These are phyloP conservation scores for Dromococcyx pavoninus DNA, from an alignment of 2,797 vertebrate species.

Conservation along the genomic window DNA sequence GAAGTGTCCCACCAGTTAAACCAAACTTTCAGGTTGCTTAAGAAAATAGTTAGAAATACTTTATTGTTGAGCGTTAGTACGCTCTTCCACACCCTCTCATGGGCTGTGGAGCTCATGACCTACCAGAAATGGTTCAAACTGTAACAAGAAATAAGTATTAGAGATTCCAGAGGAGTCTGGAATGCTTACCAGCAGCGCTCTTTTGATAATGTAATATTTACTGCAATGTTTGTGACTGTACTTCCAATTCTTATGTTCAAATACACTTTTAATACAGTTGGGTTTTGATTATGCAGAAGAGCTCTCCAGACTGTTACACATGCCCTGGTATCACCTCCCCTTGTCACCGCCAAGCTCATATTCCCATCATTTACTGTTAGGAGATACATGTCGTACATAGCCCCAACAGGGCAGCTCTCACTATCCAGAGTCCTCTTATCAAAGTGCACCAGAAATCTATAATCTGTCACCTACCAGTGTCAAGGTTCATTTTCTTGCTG, in stretches of 20 bases:
- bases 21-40: not conserved
- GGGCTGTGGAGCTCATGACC: constrained; percentile 81
- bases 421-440: not conserved
- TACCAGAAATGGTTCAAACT: constrained; percentile 81
- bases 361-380: not conserved
- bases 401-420: not conserved
- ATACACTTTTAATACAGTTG: not conserved
- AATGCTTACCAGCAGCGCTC: not conserved
- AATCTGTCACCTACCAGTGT: too few relatives aligned
- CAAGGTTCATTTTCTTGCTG: rapidly evolving
- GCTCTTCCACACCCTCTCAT: constrained; percentile 81
- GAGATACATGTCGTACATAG: not conserved
- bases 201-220: not conserved
- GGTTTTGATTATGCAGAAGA: not conserved
- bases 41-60: constrained; percentile 71
- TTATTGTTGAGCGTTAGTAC: constrained; percentile 84
- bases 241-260: not conserved
- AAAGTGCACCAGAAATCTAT: rapidly evolving
- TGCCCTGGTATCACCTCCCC: rapidly evolving
- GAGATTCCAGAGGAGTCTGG: not conserved
- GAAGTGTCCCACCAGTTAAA: not conserved
- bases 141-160: not conserved
- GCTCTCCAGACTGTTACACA: not conserved
- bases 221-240: not conserved
- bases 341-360: too few relatives aligned